Evolutionary conservation across 2,797 vertebrate genomes (phyloP), one percentile per base, ranked within the genome.

Genomic region (Sebastes baramenuke): DNA sequence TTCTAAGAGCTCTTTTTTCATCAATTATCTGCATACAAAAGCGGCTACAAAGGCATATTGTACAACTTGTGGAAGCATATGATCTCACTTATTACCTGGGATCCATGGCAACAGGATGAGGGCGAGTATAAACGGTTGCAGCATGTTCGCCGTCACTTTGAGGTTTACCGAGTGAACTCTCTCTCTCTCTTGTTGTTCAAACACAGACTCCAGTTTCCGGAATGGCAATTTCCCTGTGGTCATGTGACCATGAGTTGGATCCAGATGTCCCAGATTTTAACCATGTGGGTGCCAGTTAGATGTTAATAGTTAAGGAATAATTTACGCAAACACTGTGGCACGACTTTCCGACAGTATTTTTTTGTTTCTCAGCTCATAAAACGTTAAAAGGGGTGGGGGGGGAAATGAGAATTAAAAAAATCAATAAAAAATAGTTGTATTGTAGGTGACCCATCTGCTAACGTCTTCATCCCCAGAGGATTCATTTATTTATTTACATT

Each of bases 201-300:
- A 85, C 36, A 59, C 32, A 32, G 34, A 60, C 30, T 67, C 46
- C 52, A 52, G 29, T 3, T 89, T 88, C 84, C 36, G 49, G 68
- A 16, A 4, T 52, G 22, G 27, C 73, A 42, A 67, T 70, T 88
- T 92, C 74, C 82, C 22, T 38, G 10, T 3, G 5, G 74, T 89
- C 91, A 95, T 20, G 80, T 94, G 89, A 92, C 76, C 77, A 20
- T 7, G 76, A 83, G 55, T 81, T 84, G 73, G 65, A 7, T 90
- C 79, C 92, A 93, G 93, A 93, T 94, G 92, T 88, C 75, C 32
- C 73, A 74, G 6, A 74, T 76, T 75, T 95, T 95, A 95, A 96
- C 95, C 54, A 18, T 80, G 58, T 86, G 77, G 22, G 78, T 75
- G 69, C 93, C 82, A 77, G 67, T 5, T 4, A 18, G 56, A 22